Base-by-base conservation (phyloP, 2,888 invertebrate genomes). In the Eupithecia pulchellata region DNA sequence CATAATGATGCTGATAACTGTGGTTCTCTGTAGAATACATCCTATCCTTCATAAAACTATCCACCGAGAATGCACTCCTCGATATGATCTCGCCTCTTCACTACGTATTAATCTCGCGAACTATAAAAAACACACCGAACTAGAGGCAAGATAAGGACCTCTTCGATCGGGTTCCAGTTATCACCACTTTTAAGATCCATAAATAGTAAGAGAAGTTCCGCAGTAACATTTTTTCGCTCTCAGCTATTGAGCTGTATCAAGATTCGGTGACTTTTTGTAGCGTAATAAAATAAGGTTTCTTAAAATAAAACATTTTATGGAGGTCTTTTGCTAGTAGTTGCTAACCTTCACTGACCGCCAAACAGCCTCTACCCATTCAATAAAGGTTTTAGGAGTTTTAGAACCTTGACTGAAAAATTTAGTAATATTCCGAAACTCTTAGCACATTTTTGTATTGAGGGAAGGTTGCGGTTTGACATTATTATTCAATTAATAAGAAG, bases 111-210 rank as follows among this genome's bases (percentile, higher is more conserved):
- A 79, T 79, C 75, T 77, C 77, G 71, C 75, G 81, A 80, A 78
- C 82, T 80, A 82, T 83, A 83, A 84, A 81, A 79, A 83, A 76
- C 80, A 81, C 78, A 78, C 81, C 79, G 77, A 80, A 83, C 82
- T 83, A 80, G 73, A 80, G 80, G 80, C 79, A 80, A 82, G 83
- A 84, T 84, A 86, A 83, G 82, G 77, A 77, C 74, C 81, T 81
- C 82, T 85, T 82, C 80, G 75, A 79, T 77, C 77, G 81, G 82
- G 82, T 85, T 84, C 81, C 77, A 82, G 75, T 80, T 87, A 85
- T 86, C 84, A 84, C 82, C 82, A 85, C 82, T 88, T 86, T 85
- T 86, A 86, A 86, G 84, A 82, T 81, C 83, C 86, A 86, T 87
- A 89, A 89, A 89, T 52, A 52, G 52, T 4, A 52, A 25, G 25